Base-by-base conservation (phyloP, 1,140 invertebrate species). In the Microplitis mediator region DNA sequence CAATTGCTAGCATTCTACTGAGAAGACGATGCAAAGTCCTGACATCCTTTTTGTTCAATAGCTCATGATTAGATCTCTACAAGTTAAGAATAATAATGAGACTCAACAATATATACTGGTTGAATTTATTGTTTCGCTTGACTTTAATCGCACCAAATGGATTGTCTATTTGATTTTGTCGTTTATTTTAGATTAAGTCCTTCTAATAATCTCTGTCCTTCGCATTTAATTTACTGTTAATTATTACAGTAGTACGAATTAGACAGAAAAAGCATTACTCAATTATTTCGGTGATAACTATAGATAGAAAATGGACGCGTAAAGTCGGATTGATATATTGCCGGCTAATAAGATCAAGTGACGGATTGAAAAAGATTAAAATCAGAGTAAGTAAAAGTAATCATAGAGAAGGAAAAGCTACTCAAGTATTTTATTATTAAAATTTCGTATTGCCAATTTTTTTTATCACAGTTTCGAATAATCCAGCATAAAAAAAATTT, bases 1-100 rank as follows among this genome's bases (percentile, higher is more conserved):
- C 76, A 78, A 81, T 80, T 69, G 75, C 63, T 60, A 78, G 77
- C 69, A 70, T 76, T 13, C 62, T 64, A 16, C 34, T 36, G 2
- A 36, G 62, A 35, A 45, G 39, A 64, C 4, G 34, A 64, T 45
- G 32, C 32, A n/a, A 14, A 64, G 62, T 36, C 34, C 34, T 35
- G 62, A 64, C 62, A 14, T 34, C 35, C 32, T 36, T 64, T 11
- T 34, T n/a, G 36, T 13, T 35, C 62, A 64, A n/a, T 34, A 35
- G 34, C 6, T 64, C 36, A 9, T 34, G 62, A 64, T 45, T 64
- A 64, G 62, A 64, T 64, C 23, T 64, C 35, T 62, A 34, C 62
- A 39, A 64, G 62, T 9, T 31, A 32, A 6, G 60, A 61, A 32
- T 61, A 32, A 32, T 61, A 61, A 61, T 35, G 60, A 61, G 60